Base-by-base conservation (phyloP, 2,797 vertebrate species). In the Eulemur rubriventer region DNA sequence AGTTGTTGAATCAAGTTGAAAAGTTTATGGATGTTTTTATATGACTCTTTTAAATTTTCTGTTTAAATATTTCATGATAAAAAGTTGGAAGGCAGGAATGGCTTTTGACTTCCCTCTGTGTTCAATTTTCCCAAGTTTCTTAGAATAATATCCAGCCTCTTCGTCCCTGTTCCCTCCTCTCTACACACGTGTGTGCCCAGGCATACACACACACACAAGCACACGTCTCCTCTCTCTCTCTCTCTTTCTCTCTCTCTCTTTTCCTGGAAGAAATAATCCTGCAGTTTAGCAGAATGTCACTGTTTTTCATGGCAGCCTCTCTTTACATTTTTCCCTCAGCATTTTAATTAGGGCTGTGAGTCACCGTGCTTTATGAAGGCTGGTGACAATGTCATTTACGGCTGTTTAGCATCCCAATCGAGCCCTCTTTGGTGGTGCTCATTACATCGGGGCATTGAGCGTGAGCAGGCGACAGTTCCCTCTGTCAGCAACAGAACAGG, bases 291-390 rank as follows among this genome's bases (percentile, higher is more conserved):
- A 95, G 95, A 90, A 89, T 93, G 84, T 91, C 97, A 91, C 81
- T 95, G 72, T 80, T 97, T 95, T 79, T 94, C 69, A 35, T 76
- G 73, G 92, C 84, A 95, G 93, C 30, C 79, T 95, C 82, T 92
- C 97, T 95, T 97, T 96, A 96, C 92, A 75, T 97, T 95, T 97
- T 73, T 88, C 94, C 89, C 83, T 0, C 2, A 92, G 97, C 96
- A 81, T 96, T 98, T 98, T 94, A 97, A 96, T 97, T 92, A 96
- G 96, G 89, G 93, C 69, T 50, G 0, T 94, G 98, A 98, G 97
- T 98, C 98, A 98, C 96, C 46, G 75, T 52, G 84, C 96, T 78
- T 88, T 43, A 52, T 96, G 97, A 86, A 95, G 96, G 63, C 94
- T 69, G 4, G 97, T 38, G 97, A 97, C 97, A 98, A 50, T 90